Evolutionary conservation across 1,140 invertebrate genomes (phyloP), one percentile per base, ranked within the genome.

Genomic region (Plutomurus gul): DNA sequence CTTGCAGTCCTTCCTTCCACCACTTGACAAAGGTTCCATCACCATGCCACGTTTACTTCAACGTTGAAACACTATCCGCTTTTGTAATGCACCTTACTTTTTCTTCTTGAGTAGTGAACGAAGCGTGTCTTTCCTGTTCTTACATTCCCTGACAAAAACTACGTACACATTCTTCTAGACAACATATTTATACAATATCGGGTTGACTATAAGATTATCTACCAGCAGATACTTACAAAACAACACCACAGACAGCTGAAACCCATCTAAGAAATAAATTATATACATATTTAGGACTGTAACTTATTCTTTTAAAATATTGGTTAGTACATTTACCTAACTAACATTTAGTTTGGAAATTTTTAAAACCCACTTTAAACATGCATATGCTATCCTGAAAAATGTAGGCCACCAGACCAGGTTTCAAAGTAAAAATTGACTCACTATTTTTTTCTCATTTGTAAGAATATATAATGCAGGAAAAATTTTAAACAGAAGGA

Each of bases 11-110:
- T 16, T 47, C 6, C 43, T 47, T 13, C 43, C 20, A 49, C 46
- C 56, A 65, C 56, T 65, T 65, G 56, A 65, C 56, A 65, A 65
- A 30, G 27, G 27, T 30, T 65, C 27, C 56, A 36, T 65, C 18
- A 30, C 56, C 56, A 65, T 65, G 56, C 56, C 56, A 65, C 56
- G 36, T 65, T 65, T 65, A 65, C 56, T 33, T 65, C 30, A 65
- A 65, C 56, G 56, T 33, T 27, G 56, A 65, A 65, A 65, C 30
- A 65, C 56, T 33, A 65, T 65, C 56, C 56, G 56, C 56, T 65
- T 65, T 65, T 65, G 56, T 65, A 65, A 65, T 65, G 56, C 56
- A 65, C 56, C 56, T 65, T 65, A 65, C 56, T 18, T 33, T 65
- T 65, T 65, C 56, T 30, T 65, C 56, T 30, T 30, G 27, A 56